These are phyloP conservation scores for Tricholaema leucomelas DNA, from an alignment of 2,113 vertebrate species.

Conservation along the genomic window DNA sequence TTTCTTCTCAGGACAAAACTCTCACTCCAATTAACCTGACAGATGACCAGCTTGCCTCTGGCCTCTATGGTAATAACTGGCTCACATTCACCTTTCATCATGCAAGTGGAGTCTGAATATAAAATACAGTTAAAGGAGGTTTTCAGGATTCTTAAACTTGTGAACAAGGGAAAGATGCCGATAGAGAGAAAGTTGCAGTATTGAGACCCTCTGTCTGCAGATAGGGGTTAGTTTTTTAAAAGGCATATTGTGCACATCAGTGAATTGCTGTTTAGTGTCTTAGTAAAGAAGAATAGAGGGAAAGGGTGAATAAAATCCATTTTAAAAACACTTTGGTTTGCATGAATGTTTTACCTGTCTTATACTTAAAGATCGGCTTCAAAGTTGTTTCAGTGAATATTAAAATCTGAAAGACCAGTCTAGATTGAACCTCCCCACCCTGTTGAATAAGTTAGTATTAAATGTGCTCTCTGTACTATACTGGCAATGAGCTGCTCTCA, in stretches of 20 bases:
- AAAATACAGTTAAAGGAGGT: not conserved
- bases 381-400: not conserved
- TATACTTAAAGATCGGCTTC: not conserved
- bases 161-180: not conserved
- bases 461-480: not conserved
- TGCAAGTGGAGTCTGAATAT: not conserved
- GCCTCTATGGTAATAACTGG: slow-evolving; percentile 80
- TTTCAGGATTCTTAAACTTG: not conserved
- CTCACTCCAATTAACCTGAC: slow-evolving; percentile 80
- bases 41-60: slow-evolving; percentile 86
- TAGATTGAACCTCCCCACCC: not conserved
- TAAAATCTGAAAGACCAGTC: not conserved
- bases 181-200: not conserved
- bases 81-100: not conserved
- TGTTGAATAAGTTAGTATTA: not conserved
- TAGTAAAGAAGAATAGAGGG: not conserved
- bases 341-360: not conserved
- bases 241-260: fast-evolving
- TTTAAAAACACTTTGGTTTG: not conserved
- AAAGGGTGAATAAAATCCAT: not conserved
- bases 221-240: not conserved
- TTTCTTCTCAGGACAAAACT: slow-evolving; percentile 67
- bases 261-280: not conserved
- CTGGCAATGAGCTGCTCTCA: not conserved
- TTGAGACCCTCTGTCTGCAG: not conserved